Conservation (phyloP, 2,113 vertebrate genomes). For the Oryzias melastigma region DNA sequence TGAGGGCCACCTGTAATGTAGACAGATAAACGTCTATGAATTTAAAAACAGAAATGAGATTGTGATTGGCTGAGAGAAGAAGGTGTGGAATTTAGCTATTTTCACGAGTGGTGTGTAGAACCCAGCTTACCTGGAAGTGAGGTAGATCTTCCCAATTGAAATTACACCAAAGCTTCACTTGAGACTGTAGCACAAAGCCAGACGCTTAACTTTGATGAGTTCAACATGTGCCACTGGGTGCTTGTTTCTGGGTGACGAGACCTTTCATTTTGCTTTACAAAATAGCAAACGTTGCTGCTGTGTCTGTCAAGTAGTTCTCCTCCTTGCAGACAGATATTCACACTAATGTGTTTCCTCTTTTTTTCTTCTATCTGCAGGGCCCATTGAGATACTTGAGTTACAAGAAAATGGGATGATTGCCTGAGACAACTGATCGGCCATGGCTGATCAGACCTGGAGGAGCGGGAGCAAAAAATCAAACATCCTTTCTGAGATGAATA, state of each 20-base stretch:
- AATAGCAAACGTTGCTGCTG: slow-evolving; percentile 31
- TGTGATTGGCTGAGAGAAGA: too few relatives aligned
- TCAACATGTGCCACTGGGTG: slow-evolving; percentile 5
- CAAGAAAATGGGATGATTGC: slow-evolving; percentile 41
- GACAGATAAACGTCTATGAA: too few relatives aligned
- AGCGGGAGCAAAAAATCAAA: slow-evolving; percentile 34
- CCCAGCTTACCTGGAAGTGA: too few relatives aligned
- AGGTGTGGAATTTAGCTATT: too few relatives aligned
- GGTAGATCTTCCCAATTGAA: too few relatives aligned
- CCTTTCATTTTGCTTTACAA: slow-evolving; percentile 39
- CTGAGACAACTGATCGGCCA: slow-evolving; percentile 26
- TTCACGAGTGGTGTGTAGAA: too few relatives aligned
- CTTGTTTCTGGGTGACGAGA: slow-evolving; percentile 17
- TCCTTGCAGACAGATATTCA: slow-evolving; percentile 31
- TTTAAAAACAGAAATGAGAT: too few relatives aligned
- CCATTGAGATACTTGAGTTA: slow-evolving; percentile 34
- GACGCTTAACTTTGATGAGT: slow-evolving; percentile 32
- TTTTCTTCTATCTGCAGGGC: slow-evolving; percentile 49
- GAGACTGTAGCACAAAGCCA: neutral
- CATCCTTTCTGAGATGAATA: slow-evolving; percentile 13
- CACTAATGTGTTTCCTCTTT: slow-evolving; percentile 54
- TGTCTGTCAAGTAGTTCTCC: slow-evolving; percentile 37
- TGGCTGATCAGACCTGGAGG: slow-evolving; percentile 28
- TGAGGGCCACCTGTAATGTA: too few relatives aligned
- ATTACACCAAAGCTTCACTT: too few relatives aligned